phyloP scores from a whole-genome alignment of 1,140 invertebrate species.

The Acromyrmex heyeri region DNA sequence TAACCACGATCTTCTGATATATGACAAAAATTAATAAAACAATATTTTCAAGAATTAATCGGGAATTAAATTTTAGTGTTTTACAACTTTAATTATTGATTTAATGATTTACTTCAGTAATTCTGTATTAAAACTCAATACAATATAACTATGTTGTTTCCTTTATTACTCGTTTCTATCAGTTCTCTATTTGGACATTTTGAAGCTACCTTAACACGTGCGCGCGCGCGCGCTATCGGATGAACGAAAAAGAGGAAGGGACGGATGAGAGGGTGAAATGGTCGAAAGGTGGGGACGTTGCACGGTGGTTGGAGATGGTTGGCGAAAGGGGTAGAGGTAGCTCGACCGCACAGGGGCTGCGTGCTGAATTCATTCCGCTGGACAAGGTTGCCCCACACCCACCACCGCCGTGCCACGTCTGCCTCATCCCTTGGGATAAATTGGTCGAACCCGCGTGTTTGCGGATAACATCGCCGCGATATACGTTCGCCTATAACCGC shows the following conservation, averaged over 20 bases:
- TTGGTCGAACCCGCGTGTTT: conserved; percentile 85
- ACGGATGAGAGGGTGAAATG: conserved; percentile 57
- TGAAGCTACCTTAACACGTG: conserved; percentile 64
- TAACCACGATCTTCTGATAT: not conserved
- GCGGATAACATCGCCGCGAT: conserved; percentile 84
- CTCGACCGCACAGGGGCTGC: conserved; percentile 77
- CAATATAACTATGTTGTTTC: not conserved
- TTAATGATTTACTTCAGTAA: not conserved
- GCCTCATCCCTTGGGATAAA: conserved; percentile 85
- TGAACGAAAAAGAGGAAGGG: conserved; percentile 45
- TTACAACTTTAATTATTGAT: no score
- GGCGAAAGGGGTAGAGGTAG: conserved; percentile 68
- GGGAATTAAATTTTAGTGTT: not conserved
- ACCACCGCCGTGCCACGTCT: conserved; percentile 72
- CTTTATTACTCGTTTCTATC: conserved; percentile 43
- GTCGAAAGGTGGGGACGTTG: conserved; percentile 63
- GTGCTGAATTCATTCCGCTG: conserved; percentile 84
- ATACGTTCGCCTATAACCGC: conserved; percentile 79
- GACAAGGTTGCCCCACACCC: conserved; percentile 82
- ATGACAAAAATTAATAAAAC: not conserved
- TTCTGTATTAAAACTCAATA: not conserved
- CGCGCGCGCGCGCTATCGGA: conserved; percentile 2
- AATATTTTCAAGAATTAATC: not conserved
- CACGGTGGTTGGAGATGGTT: conserved; percentile 67
- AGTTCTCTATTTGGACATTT: conserved; percentile 48